A percentile compares a stretch with the other conserved stretches of the same genome.
Evolutionary conservation across 2,113 vertebrate genomes (phyloP).

Genomic region (Lepus europaeus): DNA sequence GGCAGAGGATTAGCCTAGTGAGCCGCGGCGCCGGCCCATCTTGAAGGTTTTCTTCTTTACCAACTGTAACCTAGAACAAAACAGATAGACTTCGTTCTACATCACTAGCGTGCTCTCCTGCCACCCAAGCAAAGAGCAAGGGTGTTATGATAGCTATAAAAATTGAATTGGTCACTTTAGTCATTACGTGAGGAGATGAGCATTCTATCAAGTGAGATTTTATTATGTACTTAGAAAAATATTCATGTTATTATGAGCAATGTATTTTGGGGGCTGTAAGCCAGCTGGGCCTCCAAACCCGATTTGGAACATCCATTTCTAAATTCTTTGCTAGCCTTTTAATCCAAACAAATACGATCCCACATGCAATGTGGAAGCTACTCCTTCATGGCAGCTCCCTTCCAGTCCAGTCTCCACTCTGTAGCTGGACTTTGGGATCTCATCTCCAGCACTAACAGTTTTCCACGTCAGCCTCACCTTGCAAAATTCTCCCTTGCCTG

Average conservation of each 20-base stretch:
- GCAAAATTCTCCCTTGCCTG: not conserved
- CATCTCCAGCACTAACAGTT: not conserved
- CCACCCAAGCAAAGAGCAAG: not conserved
- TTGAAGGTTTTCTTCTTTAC: not conserved
- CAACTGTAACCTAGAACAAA: not conserved
- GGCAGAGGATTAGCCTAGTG: too few species aligned
- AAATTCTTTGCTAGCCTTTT: not conserved
- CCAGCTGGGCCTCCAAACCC: not conserved
- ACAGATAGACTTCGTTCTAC: not conserved
- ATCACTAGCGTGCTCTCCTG: not conserved
- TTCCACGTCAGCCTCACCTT: not conserved
- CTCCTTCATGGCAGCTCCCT: not conserved
- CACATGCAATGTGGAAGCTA: not conserved
- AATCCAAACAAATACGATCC: not conserved
- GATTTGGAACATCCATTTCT: not conserved
- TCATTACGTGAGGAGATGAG: not conserved
- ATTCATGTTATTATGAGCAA: conserved; percentile 27
- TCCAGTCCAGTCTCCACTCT: not conserved
- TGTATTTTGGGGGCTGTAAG: not conserved
- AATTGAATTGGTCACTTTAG: not conserved
- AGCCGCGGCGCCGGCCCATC: not conserved
- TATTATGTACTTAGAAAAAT: conserved; percentile 55
- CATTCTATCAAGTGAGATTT: conserved; percentile 39
- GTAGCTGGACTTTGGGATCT: not conserved
- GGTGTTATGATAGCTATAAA: not conserved